Base-by-base conservation (phyloP, 2,888 invertebrate genomes). In the Penaeus monodon region DNA sequence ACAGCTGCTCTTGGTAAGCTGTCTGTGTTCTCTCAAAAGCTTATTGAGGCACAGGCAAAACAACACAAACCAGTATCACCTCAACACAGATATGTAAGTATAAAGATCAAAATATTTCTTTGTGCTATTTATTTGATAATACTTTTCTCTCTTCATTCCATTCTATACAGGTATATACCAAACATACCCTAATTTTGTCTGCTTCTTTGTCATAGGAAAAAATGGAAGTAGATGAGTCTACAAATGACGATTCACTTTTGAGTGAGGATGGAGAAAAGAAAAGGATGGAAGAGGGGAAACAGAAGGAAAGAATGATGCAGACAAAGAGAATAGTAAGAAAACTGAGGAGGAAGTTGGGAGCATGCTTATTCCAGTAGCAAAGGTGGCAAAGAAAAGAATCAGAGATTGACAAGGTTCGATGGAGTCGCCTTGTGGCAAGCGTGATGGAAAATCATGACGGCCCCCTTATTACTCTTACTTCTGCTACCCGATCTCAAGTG, bases 211-310 rank as follows among this genome's bases (percentile, higher is more conserved):
- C 81, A 49, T 81, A 88, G 88, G 88, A 88, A 22, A 88, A 88
- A 81, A 88, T 84, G 84, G 88, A 88, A 76, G 65, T 81, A 38
- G 88, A 87, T 27, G 87, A 88, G 12, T 84, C 88, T 27, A 81
- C 84, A 76, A 88, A 88, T 63, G 88, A 88, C 77, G 84, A 88
- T 68, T 88, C 88, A 14, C 66, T 86, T 33, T 6, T 92, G 95
- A 84, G 95, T 95, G 91, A 95, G 95, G 92, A 94, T 95, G 0
- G 95, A 96, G 91, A 95, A 92, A 94, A 95, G 33, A 95, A 95
- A 84, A 95, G 94, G 85, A 94, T 95, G 91, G 95, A 95, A 82
- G 70, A 44, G 33, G 57, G 27, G 85, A 78, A 22, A 70, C 64
- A 64, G 81, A 82, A 79, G 27, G 29, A 33, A 84, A 80, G 74